Conservation (phyloP, 2,888 invertebrate species). For the Caenorhabditis becei region DNA sequence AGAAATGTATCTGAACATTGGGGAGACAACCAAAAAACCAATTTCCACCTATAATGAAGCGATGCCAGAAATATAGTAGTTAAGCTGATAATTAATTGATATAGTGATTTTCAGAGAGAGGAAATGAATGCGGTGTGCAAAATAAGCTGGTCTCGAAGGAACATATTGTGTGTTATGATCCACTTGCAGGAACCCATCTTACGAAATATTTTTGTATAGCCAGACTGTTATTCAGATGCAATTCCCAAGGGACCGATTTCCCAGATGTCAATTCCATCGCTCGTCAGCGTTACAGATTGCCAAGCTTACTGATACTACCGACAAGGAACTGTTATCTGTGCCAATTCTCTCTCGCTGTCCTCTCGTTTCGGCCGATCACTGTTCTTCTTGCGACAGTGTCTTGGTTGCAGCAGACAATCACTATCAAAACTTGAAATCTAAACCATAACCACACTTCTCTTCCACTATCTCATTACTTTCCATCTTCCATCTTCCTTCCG, state of each 20-base stretch:
- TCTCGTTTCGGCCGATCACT: neutral
- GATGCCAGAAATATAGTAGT: neutral
- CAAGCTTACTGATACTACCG: neutral
- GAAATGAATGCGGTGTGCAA: neutral
- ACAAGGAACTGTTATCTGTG: neutral
- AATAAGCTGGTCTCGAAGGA: neutral
- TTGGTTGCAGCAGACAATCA: slow-evolving; percentile 13
- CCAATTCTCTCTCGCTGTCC: neutral
- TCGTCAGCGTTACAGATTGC: too few relatives aligned
- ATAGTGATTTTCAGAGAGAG: neutral
- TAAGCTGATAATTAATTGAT: neutral
- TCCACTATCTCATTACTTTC: neutral
- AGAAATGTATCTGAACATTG: neutral
- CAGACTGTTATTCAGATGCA: too few relatives aligned
- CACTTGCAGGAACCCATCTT: too few relatives aligned
- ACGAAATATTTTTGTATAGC: too few relatives aligned
- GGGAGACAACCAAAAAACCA: neutral
- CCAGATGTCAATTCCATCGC: too few relatives aligned
- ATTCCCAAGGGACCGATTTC: too few relatives aligned
- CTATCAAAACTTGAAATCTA: slow-evolving; percentile 37
- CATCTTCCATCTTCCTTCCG: too few relatives aligned
- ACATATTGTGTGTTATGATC: neutral
- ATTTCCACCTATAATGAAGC: neutral
- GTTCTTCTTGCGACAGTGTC: neutral
- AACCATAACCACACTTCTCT: slow-evolving; percentile 36